Evolutionary conservation across 1,140 invertebrate genomes (phyloP).

Genomic region (Lucilia sericata): DNA sequence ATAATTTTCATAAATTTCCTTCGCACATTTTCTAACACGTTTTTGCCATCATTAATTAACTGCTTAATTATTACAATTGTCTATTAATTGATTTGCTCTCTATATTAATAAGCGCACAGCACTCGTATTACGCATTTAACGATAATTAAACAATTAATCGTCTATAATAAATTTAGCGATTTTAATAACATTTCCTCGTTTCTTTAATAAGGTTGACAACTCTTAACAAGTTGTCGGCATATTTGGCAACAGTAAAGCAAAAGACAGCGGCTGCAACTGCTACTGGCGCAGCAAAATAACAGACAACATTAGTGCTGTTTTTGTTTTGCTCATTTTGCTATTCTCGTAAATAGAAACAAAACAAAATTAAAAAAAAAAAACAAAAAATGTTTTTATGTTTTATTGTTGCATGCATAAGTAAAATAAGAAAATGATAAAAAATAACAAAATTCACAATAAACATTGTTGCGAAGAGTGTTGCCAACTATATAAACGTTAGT

Average conservation of each 20-base stretch:
- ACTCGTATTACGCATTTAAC: neutral
- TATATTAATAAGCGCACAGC: neutral
- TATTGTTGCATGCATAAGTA: neutral
- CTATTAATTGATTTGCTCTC: neutral
- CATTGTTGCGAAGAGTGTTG: no score
- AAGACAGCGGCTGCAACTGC: no score
- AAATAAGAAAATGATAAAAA: no score
- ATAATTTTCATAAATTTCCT: no score
- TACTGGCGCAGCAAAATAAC: no score
- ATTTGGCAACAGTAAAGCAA: neutral
- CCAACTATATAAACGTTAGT: no score
- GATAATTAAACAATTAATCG: constrained; percentile 3
- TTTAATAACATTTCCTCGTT: neutral
- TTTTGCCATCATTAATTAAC: neutral
- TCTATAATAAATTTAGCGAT: constrained; percentile 7
- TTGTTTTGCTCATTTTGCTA: neutral
- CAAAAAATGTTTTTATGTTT: neutral
- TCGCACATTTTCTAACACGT: neutral
- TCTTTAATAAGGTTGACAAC: neutral
- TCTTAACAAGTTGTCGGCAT: neutral
- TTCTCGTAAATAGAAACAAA: neutral
- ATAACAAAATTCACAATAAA: no score
- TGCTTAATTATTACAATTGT: neutral
- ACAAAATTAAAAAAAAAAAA: neutral
- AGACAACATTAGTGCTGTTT: neutral